Percentiles rank a stretch among this genome's conserved stretches.
phyloP scores from a whole-genome alignment of 2,888 invertebrate genomes.

The Drosophila demipolita region DNA sequence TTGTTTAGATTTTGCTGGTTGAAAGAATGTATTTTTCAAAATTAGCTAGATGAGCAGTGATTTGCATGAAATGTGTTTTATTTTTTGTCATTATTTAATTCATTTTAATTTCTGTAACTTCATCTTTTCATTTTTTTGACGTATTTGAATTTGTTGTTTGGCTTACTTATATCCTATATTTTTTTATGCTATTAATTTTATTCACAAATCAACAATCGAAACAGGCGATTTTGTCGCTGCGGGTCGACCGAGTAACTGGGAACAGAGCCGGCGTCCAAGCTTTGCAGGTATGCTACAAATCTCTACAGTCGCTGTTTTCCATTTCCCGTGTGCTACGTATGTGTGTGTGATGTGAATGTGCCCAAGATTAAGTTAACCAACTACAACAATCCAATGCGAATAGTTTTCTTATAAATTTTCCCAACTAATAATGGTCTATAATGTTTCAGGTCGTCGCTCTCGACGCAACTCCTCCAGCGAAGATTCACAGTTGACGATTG shows the following conservation, averaged over 20 bases:
- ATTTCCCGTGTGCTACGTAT: constrained; percentile 24
- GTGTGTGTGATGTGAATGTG: constrained; percentile 37
- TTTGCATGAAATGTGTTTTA: neutral
- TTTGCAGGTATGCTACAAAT: constrained; percentile 88
- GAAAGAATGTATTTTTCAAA: neutral
- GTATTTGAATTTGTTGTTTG: constrained; percentile 16
- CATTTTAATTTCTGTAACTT: neutral
- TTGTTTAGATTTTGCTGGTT: neutral
- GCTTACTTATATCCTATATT: constrained; percentile 24
- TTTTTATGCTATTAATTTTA: constrained; percentile 39
- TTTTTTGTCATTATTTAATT: neutral
- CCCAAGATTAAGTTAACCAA: constrained; percentile 18
- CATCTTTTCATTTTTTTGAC: constrained; percentile 7
- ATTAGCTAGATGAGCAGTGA: neutral
- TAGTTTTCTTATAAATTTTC: constrained; percentile 4
- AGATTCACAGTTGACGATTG: constrained; percentile 95
- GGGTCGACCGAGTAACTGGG: constrained; percentile 94
- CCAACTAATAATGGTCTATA: neutral
- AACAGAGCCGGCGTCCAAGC: constrained; percentile 89
- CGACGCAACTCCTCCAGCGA: constrained; percentile 93
- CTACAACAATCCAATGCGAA: constrained; percentile 22
- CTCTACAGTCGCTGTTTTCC: constrained; percentile 36
- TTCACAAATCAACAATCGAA: constrained; percentile 42
- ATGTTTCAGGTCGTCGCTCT: constrained; percentile 89
- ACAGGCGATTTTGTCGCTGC: constrained; percentile 88